These are phyloP conservation scores for Rugalucina vietnamica DNA, from an alignment of 2,888 invertebrate species.

Conservation along the genomic window DNA sequence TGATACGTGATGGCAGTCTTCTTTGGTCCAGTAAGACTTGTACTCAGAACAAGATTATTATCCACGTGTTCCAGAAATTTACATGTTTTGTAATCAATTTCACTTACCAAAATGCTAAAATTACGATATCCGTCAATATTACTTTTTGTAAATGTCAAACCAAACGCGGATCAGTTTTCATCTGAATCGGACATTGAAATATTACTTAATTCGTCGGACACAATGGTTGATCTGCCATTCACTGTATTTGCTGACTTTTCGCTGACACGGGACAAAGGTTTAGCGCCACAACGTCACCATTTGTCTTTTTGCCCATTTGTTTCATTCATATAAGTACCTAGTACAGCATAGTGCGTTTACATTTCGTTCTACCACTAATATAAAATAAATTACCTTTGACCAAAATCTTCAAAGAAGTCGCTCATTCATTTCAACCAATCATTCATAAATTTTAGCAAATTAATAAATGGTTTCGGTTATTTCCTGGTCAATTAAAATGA, in stretches of 20 bases:
- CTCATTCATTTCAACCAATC: background rate
- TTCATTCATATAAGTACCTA: constrained; percentile 11
- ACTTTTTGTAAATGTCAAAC: background rate
- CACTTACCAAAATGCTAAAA: background rate
- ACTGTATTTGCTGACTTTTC: background rate
- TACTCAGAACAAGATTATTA: too few relatives aligned
- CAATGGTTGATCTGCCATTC: background rate
- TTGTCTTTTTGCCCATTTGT: background rate
- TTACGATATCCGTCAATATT: background rate
- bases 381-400: constrained; percentile 14
- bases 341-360: constrained; percentile 1
- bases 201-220: background rate
- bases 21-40: too few relatives aligned
- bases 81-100: constrained; percentile 9
- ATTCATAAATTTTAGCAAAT: background rate
- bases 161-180: background rate
- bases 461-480: background rate
- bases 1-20: too few relatives aligned
- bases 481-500: background rate
- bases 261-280: background rate
- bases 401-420: background rate
- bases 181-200: background rate
- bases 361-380: background rate
- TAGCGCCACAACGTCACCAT: background rate
- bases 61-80: background rate